Evolutionary conservation across 2,888 invertebrate species (phyloP).

Genomic region (Melieria omissa): DNA sequence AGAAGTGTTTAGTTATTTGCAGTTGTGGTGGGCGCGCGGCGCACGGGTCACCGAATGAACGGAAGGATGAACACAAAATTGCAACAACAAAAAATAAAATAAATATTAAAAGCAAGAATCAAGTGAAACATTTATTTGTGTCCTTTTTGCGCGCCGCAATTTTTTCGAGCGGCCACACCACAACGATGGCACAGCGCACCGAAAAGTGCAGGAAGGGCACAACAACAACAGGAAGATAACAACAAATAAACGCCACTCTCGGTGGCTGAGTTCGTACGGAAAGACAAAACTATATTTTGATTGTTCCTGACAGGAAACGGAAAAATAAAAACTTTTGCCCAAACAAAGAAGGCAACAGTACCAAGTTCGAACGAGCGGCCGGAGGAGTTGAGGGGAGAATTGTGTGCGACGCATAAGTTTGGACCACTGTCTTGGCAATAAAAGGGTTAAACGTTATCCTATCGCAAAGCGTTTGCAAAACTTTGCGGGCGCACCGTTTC

Average conservation of each 20-base stretch:
- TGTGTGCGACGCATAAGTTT: no score
- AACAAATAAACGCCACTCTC: neutral
- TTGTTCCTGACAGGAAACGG: constrained; percentile 49
- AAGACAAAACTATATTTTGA: constrained; percentile 43
- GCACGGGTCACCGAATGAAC: no score
- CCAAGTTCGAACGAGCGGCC: neutral
- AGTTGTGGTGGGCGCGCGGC: no score
- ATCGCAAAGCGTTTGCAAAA: neutral
- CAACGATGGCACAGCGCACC: neutral
- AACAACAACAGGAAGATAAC: constrained; percentile 13
- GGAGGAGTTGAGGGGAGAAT: no score
- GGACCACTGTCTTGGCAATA: no score
- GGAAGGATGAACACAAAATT: no score
- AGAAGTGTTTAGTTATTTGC: no score
- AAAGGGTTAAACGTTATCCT: neutral
- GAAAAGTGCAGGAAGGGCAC: neutral
- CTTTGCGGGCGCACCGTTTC: neutral
- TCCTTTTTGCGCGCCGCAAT: neutral
- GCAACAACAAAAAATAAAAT: neutral
- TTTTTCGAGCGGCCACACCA: neutral
- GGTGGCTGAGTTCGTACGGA: constrained; percentile 2
- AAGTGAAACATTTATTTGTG: neutral
- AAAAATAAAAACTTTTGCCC: constrained; percentile 40
- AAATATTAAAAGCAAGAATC: no score
- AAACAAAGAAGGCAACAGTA: neutral